Conservation (phyloP, 2,113 vertebrate genomes). For the Ceuthmochares aereus region DNA sequence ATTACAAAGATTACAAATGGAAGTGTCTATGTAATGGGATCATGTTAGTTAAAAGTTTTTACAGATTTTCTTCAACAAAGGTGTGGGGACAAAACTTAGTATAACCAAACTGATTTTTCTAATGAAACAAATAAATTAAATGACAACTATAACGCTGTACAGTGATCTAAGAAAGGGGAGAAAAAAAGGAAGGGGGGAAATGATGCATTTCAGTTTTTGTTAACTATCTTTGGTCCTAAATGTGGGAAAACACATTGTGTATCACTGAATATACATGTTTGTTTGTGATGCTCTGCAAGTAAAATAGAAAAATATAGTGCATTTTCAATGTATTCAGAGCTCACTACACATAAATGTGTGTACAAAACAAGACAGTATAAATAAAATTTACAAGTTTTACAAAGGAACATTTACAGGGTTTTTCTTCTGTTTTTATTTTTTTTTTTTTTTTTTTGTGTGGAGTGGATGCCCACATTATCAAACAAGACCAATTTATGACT, state of each 20-base stretch:
- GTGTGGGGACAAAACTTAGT: conserved; percentile 80
- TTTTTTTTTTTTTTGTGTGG: conserved; percentile 50
- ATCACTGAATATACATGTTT: conserved; percentile 94
- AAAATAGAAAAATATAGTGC: conserved; percentile 99
- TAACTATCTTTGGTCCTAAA: conserved; percentile 99
- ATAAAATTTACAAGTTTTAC: conserved; percentile 99
- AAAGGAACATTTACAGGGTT: conserved; percentile 94
- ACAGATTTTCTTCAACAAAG: conserved; percentile 84
- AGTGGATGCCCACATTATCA: conserved; percentile 84
- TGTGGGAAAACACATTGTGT: conserved; percentile 94
- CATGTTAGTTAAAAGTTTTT: conserved; percentile 90
- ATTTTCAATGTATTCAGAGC: conserved; percentile 99
- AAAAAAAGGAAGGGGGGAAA: conserved; percentile 53
- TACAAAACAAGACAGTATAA: conserved; percentile 97
- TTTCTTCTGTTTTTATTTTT: conserved; percentile 56
- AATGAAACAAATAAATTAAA: conserved; percentile 98
- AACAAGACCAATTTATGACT: conserved; percentile 82
- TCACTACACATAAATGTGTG: conserved; percentile 95
- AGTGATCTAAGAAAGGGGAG: conserved; percentile 82
- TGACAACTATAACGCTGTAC: conserved; percentile 92
- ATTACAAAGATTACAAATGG: conserved; percentile 99
- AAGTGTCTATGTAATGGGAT: conserved; percentile 93
- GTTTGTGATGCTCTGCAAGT: conserved; percentile 92
- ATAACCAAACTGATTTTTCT: conserved; percentile 87
- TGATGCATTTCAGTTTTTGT: conserved; percentile 85